Conservation (phyloP, 2,113 vertebrate species). For the Sinocyclocheilus anophthalmus region DNA sequence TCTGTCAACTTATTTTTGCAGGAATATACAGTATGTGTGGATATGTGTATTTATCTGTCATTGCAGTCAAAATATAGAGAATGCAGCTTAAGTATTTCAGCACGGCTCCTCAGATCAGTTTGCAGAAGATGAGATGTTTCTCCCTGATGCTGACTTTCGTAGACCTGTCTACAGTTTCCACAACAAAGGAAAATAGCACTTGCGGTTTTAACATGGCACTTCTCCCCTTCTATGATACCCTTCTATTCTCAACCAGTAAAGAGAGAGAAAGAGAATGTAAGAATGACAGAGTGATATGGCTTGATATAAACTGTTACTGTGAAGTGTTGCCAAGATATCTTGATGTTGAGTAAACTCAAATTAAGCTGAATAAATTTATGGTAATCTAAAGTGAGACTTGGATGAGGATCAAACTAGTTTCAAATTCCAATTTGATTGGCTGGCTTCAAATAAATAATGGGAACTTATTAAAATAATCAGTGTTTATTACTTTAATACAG, state of each 20-base stretch:
- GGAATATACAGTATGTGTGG: constrained; percentile 4
- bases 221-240: not conserved
- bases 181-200: constrained; percentile 16
- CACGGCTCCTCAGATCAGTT: constrained; percentile 34
- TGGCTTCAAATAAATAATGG: constrained; percentile 17
- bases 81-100: constrained; percentile 21
- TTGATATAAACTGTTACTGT: constrained; percentile 20
- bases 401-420: not conserved
- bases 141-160: constrained; percentile 18
- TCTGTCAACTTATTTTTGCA: constrained; percentile 3
- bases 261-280: not conserved
- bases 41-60: constrained; percentile 26
- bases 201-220: constrained; percentile 20
- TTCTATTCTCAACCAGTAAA: constrained; percentile 12
- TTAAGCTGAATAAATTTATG: not conserved
- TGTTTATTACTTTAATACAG: not conserved
- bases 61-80: constrained; percentile 30
- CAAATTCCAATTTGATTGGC: not conserved
- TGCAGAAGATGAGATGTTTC: constrained; percentile 24
- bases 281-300: not conserved
- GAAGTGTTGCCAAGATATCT: constrained; percentile 27
- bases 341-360: constrained; percentile 2
- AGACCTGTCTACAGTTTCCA: constrained; percentile 17
- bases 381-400: constrained; percentile 3
- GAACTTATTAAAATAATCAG: constrained; percentile 10